These are phyloP conservation scores for Beroe forskalii DNA, from an alignment of 37 sponge, comb jelly and placozoan genomes.

Conservation along the genomic window DNA sequence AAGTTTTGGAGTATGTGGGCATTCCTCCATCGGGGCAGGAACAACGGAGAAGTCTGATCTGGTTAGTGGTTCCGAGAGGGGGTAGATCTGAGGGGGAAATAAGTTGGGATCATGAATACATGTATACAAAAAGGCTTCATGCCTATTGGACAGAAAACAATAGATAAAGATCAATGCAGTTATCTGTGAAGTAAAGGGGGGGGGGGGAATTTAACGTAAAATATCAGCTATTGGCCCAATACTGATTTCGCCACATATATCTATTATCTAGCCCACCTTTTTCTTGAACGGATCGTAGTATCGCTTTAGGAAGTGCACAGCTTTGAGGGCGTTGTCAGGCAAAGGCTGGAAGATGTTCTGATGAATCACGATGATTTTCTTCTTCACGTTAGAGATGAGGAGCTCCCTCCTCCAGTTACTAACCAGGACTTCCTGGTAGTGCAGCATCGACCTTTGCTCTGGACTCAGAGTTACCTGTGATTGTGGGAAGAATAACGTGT, in stretches of 20 bases:
- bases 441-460: neutral
- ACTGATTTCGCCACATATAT: too few species aligned
- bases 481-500: too few species aligned
- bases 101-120: too few species aligned
- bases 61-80: constrained; percentile 40
- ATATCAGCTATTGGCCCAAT: too few species aligned
- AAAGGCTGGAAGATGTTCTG: constrained; percentile 61
- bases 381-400: constrained; percentile 26
- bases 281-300: constrained; percentile 60
- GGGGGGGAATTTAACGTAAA: too few species aligned
- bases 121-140: too few species aligned
- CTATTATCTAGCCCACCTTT: too few species aligned
- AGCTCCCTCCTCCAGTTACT: constrained; percentile 51
- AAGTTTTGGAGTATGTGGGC: neutral
- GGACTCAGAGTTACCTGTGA: neutral
- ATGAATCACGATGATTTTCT: constrained; percentile 10
- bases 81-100: constrained; percentile 5
- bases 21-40: constrained; percentile 2
- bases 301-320: neutral
- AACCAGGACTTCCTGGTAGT: constrained; percentile 57
- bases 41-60: constrained; percentile 51
- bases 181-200: too few species aligned
- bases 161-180: too few species aligned
- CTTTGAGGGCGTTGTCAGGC: constrained; percentile 30
- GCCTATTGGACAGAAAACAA: too few species aligned